phyloP scores from a whole-genome alignment of 2,888 invertebrate genomes.

The Drosophila setosimentum region DNA sequence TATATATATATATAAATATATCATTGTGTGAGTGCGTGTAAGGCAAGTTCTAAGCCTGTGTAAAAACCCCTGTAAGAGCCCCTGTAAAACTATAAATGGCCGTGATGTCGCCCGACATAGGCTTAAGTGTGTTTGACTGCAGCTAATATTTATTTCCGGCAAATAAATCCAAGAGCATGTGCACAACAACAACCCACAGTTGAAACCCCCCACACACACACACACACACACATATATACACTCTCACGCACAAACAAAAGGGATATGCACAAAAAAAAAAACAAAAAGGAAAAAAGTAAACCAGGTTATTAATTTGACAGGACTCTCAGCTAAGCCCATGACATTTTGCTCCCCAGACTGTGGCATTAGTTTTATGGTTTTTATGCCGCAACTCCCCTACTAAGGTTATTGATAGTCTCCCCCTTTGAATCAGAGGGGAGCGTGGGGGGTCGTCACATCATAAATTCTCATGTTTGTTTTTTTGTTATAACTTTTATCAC shows the following conservation, averaged over 20 bases:
- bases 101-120: conserved; percentile 55
- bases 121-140: conserved; percentile 79
- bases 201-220: conserved; percentile 4
- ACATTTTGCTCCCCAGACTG: conserved; percentile 49
- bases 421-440: conserved; percentile 16
- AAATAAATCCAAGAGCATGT: conserved; percentile 76
- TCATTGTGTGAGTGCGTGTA: conserved; percentile 62
- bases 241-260: conserved; percentile 22
- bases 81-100: conserved; percentile 62
- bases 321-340: conserved; percentile 36
- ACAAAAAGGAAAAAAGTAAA: conserved; percentile 50
- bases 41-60: conserved; percentile 77
- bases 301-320: conserved; percentile 79
- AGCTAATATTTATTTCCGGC: conserved; percentile 81
- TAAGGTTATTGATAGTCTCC: conserved; percentile 67
- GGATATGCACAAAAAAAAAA: conserved; percentile 30
- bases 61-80: conserved; percentile 51
- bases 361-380: conserved; percentile 74
- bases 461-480: conserved; percentile 69
- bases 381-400: conserved; percentile 48
- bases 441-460: conserved; percentile 49
- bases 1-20: conserved; percentile 32
- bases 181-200: conserved; percentile 39
- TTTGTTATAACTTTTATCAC: conserved; percentile 69
- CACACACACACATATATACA: neutral